Base-by-base conservation (phyloP, 2,113 vertebrate genomes). In the Pyxicephalus adspersus region DNA sequence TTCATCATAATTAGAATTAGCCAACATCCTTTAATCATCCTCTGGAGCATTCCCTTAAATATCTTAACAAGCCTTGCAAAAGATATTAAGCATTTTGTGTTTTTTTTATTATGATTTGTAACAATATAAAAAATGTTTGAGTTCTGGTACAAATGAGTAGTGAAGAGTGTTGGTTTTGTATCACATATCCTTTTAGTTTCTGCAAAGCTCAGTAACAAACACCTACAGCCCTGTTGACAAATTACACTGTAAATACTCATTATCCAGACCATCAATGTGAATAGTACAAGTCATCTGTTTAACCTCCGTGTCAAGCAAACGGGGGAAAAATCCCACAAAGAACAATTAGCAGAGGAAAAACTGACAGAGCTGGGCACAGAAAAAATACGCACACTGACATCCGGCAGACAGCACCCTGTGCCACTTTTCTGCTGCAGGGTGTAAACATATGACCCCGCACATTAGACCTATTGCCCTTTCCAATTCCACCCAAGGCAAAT, bases 391-490 rank as follows among this genome's bases (percentile, higher is more conserved):
- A 86, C 86, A 89, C 80, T 87, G 86, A 92, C 88, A 90, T 87
- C 90, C 88, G 91, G 92, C 90, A 90, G 84, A 86, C 87, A 90
- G 89, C 34, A 71, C 85, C 84, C 83, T 75, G 58, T 88, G 84
- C 85, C 84, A 86, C 83, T 86, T 84, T 82, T 85, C 83, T 89
- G 87, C 89, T 84, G 85, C 85, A 86, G 86, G 86, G 84, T 90
- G 88, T 81, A 85, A 84, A 90, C 83, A 87, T 87, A 82, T 91
- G 93, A 95, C 93, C 94, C 94, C 88, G 89, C 92, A 88, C 90
- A 93, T 90, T 85, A 91, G 83, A 92, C 92, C 94, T 93, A 91
- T 93, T 95, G 93, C 92, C 93, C 90, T 93, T 92, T 90, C 78
- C 86, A 89, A 90, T 89, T 92, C 87, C 81, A 88, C 92, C 94